Evolutionary conservation across 2,888 invertebrate species (phyloP).

Genomic region (Lycophotia porphyrea): DNA sequence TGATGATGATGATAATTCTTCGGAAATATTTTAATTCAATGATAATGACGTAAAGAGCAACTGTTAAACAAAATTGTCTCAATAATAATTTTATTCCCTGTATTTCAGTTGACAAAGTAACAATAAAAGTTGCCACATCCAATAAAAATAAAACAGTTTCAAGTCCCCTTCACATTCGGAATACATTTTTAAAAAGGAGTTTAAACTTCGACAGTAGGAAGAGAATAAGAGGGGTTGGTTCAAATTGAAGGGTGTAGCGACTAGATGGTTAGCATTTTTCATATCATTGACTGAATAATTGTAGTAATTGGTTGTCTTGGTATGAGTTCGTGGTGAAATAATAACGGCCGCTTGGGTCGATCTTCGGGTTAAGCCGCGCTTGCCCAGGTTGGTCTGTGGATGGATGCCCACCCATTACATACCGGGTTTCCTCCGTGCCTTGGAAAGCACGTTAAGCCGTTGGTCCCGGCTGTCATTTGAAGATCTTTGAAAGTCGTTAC

Average conservation of each 20-base stretch:
- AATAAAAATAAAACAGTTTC: slow-evolving; percentile 37
- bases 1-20: too few species aligned
- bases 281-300: background rate
- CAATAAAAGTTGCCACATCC: slow-evolving; percentile 65
- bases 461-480: too few species aligned
- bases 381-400: too few species aligned
- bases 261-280: background rate
- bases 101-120: background rate
- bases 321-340: too few species aligned
- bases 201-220: slow-evolving; percentile 75
- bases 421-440: too few species aligned
- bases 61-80: background rate
- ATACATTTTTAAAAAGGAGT: slow-evolving; percentile 77
- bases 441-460: too few species aligned
- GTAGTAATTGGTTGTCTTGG: background rate
- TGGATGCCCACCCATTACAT: too few species aligned
- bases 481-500: too few species aligned
- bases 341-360: too few species aligned
- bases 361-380: too few species aligned
- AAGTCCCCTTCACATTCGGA: slow-evolving; percentile 71
- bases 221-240: slow-evolving; percentile 38
- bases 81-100: background rate
- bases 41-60: background rate
- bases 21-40: background rate
- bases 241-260: slow-evolving; percentile 13